phyloP scores from a whole-genome alignment of 2,797 vertebrate species.

The Taenioides sp. region DNA sequence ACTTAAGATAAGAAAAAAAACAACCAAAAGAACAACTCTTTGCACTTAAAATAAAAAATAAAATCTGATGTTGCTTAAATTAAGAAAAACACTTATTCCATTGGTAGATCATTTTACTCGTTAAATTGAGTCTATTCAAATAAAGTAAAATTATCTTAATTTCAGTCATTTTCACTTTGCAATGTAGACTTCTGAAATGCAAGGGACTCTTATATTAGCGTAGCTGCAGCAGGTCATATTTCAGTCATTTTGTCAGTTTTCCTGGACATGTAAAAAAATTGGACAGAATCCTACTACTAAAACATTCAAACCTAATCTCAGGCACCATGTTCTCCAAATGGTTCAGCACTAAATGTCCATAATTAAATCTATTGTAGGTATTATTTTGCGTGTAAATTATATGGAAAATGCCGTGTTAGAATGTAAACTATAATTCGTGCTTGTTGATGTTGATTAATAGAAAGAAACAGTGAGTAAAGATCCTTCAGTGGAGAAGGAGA shows the following conservation, averaged over 20 bases:
- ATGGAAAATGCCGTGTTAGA: not conserved
- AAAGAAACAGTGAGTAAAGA: constrained; percentile 29
- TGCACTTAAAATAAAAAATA: no score
- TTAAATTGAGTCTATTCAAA: no score
- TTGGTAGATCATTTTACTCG: no score
- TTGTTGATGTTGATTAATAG: constrained; percentile 20
- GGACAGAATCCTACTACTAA: not conserved
- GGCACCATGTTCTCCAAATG: not conserved
- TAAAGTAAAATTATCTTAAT: no score
- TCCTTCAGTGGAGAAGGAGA: constrained; percentile 59
- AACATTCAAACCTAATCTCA: not conserved
- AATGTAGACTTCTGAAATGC: not conserved
- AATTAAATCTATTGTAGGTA: not conserved
- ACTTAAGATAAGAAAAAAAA: not conserved
- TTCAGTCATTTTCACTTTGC: no score
- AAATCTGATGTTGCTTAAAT: no score
- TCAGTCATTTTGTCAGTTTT: not conserved
- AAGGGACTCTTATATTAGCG: not conserved
- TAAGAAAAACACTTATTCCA: no score
- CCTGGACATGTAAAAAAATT: not conserved
- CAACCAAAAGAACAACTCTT: not conserved
- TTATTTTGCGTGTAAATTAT: not conserved
- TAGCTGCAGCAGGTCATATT: not conserved
- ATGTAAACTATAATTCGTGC: not conserved
- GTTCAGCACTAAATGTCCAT: not conserved